Evolutionary conservation across 23 tunicate genomes (phyloP).

Genomic region (Styela plicata): DNA sequence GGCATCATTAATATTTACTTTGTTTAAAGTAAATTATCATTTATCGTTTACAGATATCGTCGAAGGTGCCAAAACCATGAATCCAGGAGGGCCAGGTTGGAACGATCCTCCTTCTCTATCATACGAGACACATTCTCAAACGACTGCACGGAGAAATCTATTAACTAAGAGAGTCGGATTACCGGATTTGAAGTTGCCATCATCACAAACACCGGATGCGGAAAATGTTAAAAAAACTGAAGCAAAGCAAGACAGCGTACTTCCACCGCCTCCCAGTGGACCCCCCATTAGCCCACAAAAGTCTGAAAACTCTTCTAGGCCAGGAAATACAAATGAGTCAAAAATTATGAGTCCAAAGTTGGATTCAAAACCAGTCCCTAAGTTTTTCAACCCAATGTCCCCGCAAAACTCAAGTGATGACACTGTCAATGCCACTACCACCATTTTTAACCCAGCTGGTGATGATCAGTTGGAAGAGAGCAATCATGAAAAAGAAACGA

Average conservation of each 20-base stretch:
- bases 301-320: not conserved
- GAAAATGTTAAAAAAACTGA: not conserved
- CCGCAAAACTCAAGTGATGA: not conserved
- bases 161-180: conserved; percentile 30
- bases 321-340: not conserved
- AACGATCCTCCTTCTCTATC: conserved; percentile 33
- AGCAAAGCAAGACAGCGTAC: not conserved
- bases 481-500: not conserved
- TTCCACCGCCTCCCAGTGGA: not conserved
- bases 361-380: not conserved
- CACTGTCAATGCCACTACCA: not conserved
- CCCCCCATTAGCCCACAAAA: not conserved
- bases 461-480: not conserved
- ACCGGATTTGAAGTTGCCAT: conserved; percentile 14
- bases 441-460: not conserved
- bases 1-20: not conserved
- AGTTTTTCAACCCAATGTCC: not conserved
- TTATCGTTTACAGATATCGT: too few species aligned
- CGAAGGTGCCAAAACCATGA: too few species aligned
- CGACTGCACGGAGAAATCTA: conserved; percentile 9
- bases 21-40: too few species aligned
- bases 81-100: conserved; percentile 37
- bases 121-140: conserved; percentile 18
- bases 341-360: not conserved
- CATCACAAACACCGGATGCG: not conserved